Base-by-base conservation (phyloP, 2,113 vertebrate genomes). In the Cynoglossus semilaevis region DNA sequence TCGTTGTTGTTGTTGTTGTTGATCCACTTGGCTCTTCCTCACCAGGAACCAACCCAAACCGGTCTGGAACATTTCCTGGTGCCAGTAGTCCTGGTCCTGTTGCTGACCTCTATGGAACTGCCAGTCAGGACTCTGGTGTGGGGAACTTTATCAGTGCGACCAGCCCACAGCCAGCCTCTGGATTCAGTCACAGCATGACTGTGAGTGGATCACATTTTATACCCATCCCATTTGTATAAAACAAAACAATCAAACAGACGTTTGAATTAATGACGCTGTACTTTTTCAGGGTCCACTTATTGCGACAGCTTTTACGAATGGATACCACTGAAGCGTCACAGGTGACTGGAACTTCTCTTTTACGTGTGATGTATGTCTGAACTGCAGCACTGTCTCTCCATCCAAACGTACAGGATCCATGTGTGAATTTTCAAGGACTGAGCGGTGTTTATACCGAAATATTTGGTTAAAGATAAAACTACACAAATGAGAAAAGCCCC, bases 241-340 rank as follows among this genome's bases (percentile, higher is more conserved):
- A 5, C 9, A 38, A 9, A 38, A 3, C 1, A 38, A 8, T 38
- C 37, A 41, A 19, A 50, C 36, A 48, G 57, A 59, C 17, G 36
- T 9, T 46, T 29, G 22, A 29, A 29, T 29, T 29, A 29, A 29
- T 29, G 3, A 29, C 9, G 40, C 35, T 56, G 8, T 55, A 42
- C 37, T 41, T 65, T n/a, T 64, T 41, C 47, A 64, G 62, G 62
- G 52, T 55, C 62, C 51, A 18, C 47, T 65, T 51, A 56, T 65
- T 42, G 62, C 19, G 1, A 65, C 52, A 42, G 45, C 62, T 65
- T 65, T 65, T 56, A 65, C 52, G 47, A 65, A 65, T n/a, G 62
- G 62, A 65, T 65, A 56, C 44, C 52, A 65, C 5, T 65, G 62
- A 65, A 42, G 41, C 12, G 18, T 48, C 17, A 41, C 35, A 54